Conservation (phyloP, 2,888 invertebrate genomes). For the Cyaniris semiargus region DNA sequence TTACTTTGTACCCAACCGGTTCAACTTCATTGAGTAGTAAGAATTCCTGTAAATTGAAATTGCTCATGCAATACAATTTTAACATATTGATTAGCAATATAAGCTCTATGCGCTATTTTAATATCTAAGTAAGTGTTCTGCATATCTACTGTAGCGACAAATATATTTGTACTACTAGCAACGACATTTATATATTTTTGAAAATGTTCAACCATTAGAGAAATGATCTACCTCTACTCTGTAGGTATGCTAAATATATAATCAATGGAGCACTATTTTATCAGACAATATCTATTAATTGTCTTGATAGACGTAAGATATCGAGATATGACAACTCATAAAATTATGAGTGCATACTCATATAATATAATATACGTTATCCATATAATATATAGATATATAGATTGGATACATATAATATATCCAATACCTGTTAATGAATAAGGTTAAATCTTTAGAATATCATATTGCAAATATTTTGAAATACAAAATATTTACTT, state of each 20-base stretch:
- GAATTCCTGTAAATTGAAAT: slow-evolving; percentile 56
- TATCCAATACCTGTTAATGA: not conserved
- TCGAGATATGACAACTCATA: not conserved
- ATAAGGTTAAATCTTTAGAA: not conserved
- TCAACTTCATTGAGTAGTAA: slow-evolving; percentile 64
- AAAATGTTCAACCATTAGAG: not conserved
- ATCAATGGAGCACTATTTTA: no score
- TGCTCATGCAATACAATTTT: not conserved
- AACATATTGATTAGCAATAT: not conserved
- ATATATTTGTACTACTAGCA: not conserved
- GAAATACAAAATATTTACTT: slow-evolving; percentile 35
- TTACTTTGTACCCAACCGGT: slow-evolving; percentile 49
- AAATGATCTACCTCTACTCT: not conserved
- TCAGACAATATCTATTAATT: no score
- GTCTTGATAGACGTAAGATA: not conserved
- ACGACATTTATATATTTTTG: not conserved
- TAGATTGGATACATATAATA: no score
- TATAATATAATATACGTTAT: not conserved
- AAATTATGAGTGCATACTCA: not conserved
- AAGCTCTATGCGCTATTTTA: not conserved
- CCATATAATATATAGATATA: no score
- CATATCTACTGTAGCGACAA: not conserved
- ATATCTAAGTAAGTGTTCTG: no score
- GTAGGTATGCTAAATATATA: not conserved
- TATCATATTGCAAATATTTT: not conserved